A percentile compares a stretch with the other conserved stretches of the same genome.
These are phyloP conservation scores for Pocota personata DNA, from an alignment of 2,888 invertebrate species.

Conservation along the genomic window DNA sequence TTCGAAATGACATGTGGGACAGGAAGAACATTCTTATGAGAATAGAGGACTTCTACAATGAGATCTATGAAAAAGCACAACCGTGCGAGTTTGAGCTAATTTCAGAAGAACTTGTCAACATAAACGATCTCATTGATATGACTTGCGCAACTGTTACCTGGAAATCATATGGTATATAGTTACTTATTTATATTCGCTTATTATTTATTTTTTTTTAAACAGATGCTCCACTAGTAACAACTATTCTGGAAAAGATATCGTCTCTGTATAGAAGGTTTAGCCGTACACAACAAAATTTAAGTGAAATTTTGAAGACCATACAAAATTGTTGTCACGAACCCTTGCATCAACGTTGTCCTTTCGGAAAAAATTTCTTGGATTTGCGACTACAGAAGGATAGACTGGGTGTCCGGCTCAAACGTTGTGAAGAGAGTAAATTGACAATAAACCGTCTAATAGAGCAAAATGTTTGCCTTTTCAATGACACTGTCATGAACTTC, in stretches of 20 bases:
- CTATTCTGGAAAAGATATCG: conserved; percentile 77
- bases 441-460: conserved; percentile 78
- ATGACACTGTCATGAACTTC: conserved; percentile 75
- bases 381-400: conserved; percentile 79
- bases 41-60: conserved; percentile 91
- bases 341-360: conserved; percentile 88
- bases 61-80: conserved; percentile 88
- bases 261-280: conserved; percentile 77
- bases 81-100: conserved; percentile 91
- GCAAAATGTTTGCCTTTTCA: conserved; percentile 80
- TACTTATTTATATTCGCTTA: neutral
- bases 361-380: conserved; percentile 79
- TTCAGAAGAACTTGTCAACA: conserved; percentile 88
- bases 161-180: conserved; percentile 88
- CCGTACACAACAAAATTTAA: conserved; percentile 86
- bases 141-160: conserved; percentile 90
- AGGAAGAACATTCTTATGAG: conserved; percentile 84
- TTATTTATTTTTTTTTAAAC: conserved; percentile 7
- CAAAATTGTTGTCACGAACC: conserved; percentile 89
- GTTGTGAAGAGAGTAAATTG: conserved; percentile 79
- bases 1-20: conserved; percentile 79
- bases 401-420: conserved; percentile 77
- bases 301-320: conserved; percentile 84
- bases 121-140: conserved; percentile 88
- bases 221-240: conserved; percentile 77